Evolutionary conservation across 1,140 invertebrate species (phyloP), one percentile per base, ranked within the genome.

Genomic region (Drosophila ficusphila): DNA sequence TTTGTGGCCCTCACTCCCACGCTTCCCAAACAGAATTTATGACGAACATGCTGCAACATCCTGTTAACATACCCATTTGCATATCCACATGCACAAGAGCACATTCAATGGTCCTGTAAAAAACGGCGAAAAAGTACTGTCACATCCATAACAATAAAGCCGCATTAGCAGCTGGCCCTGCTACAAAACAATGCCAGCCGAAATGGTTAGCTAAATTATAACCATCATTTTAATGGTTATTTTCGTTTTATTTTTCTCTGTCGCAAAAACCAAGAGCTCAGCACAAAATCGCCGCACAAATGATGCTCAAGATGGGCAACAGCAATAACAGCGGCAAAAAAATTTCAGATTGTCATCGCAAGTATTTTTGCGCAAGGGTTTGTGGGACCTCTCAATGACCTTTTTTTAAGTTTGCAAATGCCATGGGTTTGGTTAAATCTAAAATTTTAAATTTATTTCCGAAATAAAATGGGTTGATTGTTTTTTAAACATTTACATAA

Each of bases 151-250:
- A 76, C 65, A 86, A 85, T 85, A 86, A 86, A 86, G 73, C 67
- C 69, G 71, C 79, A 83, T 83, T 85, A 85, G 79, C 79, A 82
- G 78, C 69, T 82, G 78, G 56, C 60, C 56, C 31, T 25, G 49
- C 70, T 25, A 46, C 69, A 53, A 70, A 74, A 75, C 54, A 79
- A 76, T 68, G 54, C 49, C 49, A 34, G 46, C 61, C 71, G 21
- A 76, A 79, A 79, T 69, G 76, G 73, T 86, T 79, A 79, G 81
- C 81, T 69, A 86, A 86, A 85, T 85, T 88, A 88, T 81, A 76
- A 58, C 62, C 73, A 77, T 74, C 73, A 86, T 81, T 82, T 82
- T 81, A 88, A 88, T 62, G 76, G 68, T 71, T 71, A 61, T 49
- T 39, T 76, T 65, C 64, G 11, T 57, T 61, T 47, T 49, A 48